These are phyloP conservation scores for Asteroscopus sphinx DNA, from an alignment of 2,888 invertebrate species.

Conservation along the genomic window DNA sequence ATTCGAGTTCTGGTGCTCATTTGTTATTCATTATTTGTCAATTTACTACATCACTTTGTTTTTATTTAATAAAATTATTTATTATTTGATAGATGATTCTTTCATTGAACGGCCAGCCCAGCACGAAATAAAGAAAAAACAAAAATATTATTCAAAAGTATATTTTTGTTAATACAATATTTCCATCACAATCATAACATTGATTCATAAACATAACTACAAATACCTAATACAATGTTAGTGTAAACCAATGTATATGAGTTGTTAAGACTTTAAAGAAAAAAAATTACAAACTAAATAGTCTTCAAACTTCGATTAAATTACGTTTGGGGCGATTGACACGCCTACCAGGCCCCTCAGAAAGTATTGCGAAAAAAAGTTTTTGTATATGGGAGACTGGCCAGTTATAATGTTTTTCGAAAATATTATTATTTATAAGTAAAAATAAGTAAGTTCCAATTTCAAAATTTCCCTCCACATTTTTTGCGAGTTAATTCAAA, in stretches of 20 bases:
- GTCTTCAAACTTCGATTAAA: slow-evolving; percentile 56
- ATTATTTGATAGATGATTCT: slow-evolving; percentile 31
- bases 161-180: slow-evolving; percentile 62
- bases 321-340: too few relatives aligned
- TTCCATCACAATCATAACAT: slow-evolving; percentile 55
- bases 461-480: too few relatives aligned
- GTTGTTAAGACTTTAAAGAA: slow-evolving; percentile 42
- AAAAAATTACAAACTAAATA: slow-evolving; percentile 53
- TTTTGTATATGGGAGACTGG: too few relatives aligned
- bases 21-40: slow-evolving; percentile 70
- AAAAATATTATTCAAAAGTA: slow-evolving; percentile 57
- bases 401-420: too few relatives aligned
- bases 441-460: too few relatives aligned
- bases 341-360: too few relatives aligned
- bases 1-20: slow-evolving; percentile 69
- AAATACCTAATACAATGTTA: slow-evolving; percentile 56
- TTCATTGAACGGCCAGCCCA: slow-evolving; percentile 9
- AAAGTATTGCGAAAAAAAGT: too few relatives aligned
- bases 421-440: too few relatives aligned
- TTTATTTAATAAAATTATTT: slow-evolving; percentile 70
- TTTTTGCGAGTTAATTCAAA: too few relatives aligned
- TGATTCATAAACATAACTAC: slow-evolving; percentile 56
- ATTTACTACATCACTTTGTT: slow-evolving; percentile 65
- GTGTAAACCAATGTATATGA: slow-evolving; percentile 45
- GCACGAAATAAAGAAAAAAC: slow-evolving; percentile 27